Base-by-base conservation (phyloP, 2,113 vertebrate genomes). In the Hippocampus zosterae region DNA sequence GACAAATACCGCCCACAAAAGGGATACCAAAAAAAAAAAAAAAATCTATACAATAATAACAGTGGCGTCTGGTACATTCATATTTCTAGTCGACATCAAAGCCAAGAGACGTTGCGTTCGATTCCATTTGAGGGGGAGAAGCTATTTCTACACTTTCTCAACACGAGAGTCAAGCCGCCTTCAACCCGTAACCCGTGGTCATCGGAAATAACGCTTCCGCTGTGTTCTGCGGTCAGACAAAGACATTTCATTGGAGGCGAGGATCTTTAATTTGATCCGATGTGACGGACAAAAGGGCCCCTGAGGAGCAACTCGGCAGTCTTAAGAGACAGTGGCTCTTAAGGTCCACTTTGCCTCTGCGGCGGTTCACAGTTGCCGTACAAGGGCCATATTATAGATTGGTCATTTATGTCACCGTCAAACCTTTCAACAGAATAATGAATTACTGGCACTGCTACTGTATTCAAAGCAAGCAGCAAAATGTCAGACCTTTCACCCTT, bases 11-110 rank as follows among this genome's bases (percentile, higher is more conserved):
- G 57, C 29, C 21, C 52, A 73, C 81, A 77, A 77, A 42, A 1
- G 21, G 40, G n/a, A 11, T 2, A 21, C 33, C 3, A 11, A 27
- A 41, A 21, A 60, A 62, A 62, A 11, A 27, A 41, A 21, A 60
- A 62, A 62, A 65, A 65, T 79, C 75, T 84, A 78, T 79, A 82
- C 71, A 81, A 84, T 81, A 71, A 83, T 77, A 85, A 77, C 71
- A 72, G 65, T 74, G 74, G 68, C 70, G 72, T 70, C 33, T 56
- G 73, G 71, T 81, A 70, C 78, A 83, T 84, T 88, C 78, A 84
- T 85, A 87, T 86, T 87, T 81, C 85, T 81, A 85, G 78, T 79
- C 69, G 73, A 85, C 83, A 88, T 89, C 86, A 88, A 85, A 60
- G 78, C 72, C 67, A 82, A 75, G 69, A 80, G 42, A 70, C 59